Conservation (phyloP, 2,797 vertebrate species). For the Diglossa cyanea region DNA sequence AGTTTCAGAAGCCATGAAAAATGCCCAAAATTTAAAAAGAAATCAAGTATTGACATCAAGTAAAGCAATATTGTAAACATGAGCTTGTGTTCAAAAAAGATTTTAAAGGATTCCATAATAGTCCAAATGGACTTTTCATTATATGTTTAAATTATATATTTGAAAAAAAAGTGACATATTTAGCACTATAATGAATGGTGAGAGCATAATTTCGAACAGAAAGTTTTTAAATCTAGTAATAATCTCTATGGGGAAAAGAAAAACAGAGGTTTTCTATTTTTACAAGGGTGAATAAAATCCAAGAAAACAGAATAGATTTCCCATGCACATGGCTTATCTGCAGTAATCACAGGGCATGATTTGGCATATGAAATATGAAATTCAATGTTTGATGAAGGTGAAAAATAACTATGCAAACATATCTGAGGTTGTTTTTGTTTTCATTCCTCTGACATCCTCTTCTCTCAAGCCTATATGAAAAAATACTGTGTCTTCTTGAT, state of each 20-base stretch:
- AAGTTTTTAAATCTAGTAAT: background rate
- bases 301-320: background rate
- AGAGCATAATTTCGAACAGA: background rate
- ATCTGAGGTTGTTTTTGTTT: background rate
- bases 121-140: background rate
- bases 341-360: background rate
- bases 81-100: background rate
- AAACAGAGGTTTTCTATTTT: background rate
- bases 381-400: background rate
- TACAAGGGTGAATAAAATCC: slow-evolving; percentile 2
- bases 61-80: background rate
- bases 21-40: background rate
- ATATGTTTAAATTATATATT: background rate
- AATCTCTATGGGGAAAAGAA: background rate
- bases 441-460: background rate
- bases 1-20: background rate
- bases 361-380: background rate
- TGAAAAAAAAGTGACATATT: background rate
- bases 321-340: background rate
- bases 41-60: background rate
- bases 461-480: background rate
- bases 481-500: background rate
- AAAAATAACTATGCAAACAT: background rate
- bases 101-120: background rate
- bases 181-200: slow-evolving; percentile 1